These are phyloP conservation scores for Larimichthys crocea DNA, from an alignment of 2,113 vertebrate species.

Conservation along the genomic window DNA sequence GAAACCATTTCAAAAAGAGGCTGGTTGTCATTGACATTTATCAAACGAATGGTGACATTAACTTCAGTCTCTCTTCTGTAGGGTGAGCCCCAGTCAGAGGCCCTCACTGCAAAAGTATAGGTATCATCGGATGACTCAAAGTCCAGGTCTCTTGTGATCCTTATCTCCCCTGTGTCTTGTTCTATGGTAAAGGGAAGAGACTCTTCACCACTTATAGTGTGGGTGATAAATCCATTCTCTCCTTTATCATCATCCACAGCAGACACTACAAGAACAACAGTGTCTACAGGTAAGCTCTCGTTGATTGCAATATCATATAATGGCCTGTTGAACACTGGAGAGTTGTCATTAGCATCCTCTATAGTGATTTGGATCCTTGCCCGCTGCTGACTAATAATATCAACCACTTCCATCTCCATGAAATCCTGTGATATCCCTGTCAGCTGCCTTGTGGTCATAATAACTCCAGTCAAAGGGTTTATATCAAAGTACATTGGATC, in stretches of 20 bases:
- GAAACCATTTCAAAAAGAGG: conserved; percentile 95
- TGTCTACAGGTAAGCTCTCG: conserved; percentile 89
- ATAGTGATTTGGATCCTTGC: conserved; percentile 87
- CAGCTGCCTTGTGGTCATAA: conserved; percentile 87
- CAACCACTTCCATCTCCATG: conserved; percentile 88
- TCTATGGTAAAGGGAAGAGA: conserved; percentile 91
- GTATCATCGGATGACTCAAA: conserved; percentile 93
- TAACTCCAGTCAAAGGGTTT: conserved; percentile 91
- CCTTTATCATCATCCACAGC: conserved; percentile 92
- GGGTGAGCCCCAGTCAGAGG: conserved; percentile 96
- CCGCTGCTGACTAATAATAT: conserved; percentile 84
- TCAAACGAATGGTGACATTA: conserved; percentile 91
- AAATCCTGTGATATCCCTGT: conserved; percentile 86
- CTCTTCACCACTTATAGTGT: conserved; percentile 89
- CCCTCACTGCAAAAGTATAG: conserved; percentile 91
- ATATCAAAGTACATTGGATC: conserved; percentile 90
- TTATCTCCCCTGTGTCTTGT: conserved; percentile 92
- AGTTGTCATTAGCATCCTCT: conserved; percentile 94
- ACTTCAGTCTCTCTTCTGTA: conserved; percentile 95
- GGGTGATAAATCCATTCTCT: conserved; percentile 94
- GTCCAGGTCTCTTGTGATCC: conserved; percentile 90
- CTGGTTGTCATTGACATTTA: conserved; percentile 95
- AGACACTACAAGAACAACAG: conserved; percentile 87
- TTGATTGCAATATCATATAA: conserved; percentile 89
- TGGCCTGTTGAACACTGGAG: conserved; percentile 88